Conservation (phyloP, 1,140 invertebrate genomes). For the Drosophila fuyamai region DNA sequence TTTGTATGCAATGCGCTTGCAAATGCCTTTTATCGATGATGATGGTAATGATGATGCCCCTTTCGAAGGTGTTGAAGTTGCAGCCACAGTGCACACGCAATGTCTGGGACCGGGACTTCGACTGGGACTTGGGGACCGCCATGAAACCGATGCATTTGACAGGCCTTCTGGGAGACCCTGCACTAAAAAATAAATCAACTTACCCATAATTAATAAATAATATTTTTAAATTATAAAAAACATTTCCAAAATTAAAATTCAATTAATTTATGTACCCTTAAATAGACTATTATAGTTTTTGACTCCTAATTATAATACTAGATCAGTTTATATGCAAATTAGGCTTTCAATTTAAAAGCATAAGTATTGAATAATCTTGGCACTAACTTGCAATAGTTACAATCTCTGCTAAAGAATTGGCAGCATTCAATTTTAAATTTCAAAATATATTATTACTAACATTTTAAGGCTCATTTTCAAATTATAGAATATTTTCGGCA, state of each 20-base stretch:
- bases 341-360: too few relatives aligned
- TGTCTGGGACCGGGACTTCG: constrained; percentile 19
- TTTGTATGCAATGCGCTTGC: constrained; percentile 74
- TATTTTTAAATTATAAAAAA: neutral
- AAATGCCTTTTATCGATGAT: constrained; percentile 76
- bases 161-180: constrained; percentile 13
- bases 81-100: constrained; percentile 52
- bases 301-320: too few relatives aligned
- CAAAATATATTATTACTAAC: neutral
- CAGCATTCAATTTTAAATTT: neutral
- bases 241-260: too few relatives aligned
- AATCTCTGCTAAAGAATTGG: too few relatives aligned
- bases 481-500: neutral
- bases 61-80: constrained; percentile 68
- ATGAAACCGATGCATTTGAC: constrained; percentile 54
- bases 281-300: too few relatives aligned
- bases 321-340: too few relatives aligned
- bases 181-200: neutral
- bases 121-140: constrained; percentile 47
- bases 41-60: constrained; percentile 71
- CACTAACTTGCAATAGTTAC: too few relatives aligned
- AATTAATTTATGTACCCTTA: too few relatives aligned
- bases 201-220: neutral
- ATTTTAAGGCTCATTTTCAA: neutral
- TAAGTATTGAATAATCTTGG: too few relatives aligned